These are phyloP conservation scores for Bombus pascuorum DNA, from an alignment of 1,140 invertebrate species.

Conservation along the genomic window DNA sequence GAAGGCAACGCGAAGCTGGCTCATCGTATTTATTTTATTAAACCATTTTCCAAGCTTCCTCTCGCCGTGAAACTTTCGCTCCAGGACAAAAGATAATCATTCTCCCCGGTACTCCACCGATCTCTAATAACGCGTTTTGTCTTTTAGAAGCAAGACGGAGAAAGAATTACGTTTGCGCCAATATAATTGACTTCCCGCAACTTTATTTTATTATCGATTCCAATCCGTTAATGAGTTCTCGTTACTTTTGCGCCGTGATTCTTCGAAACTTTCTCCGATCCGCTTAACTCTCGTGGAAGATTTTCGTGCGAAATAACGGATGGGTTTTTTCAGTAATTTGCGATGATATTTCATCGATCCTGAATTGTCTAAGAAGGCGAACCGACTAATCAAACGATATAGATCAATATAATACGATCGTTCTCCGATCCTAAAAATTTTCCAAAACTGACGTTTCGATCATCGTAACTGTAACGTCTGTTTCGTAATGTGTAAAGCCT, in stretches of 20 bases:
- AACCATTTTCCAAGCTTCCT: slow-evolving; percentile 72
- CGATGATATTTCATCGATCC: not conserved
- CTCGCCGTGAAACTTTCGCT: slow-evolving; percentile 70
- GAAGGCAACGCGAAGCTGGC: slow-evolving; percentile 63
- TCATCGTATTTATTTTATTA: slow-evolving; percentile 83
- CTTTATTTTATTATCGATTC: slow-evolving; percentile 45
- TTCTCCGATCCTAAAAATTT: no score
- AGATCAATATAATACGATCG: no score
- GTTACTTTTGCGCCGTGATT: not conserved
- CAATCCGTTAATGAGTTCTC: slow-evolving; percentile 19
- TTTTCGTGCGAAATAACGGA: not conserved
- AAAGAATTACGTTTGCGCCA: slow-evolving; percentile 1
- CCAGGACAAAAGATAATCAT: slow-evolving; percentile 59
- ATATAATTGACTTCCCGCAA: slow-evolving; percentile 11
- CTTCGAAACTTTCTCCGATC: not conserved
- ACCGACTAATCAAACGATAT: not conserved
- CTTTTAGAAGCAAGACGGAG: not conserved
- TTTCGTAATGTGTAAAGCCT: no score
- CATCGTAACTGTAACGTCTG: no score
- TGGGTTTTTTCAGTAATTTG: not conserved
- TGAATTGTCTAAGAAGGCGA: fast-evolving
- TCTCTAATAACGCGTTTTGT: slow-evolving; percentile 32
- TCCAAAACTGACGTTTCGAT: no score
- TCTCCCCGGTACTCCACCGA: slow-evolving; percentile 4
- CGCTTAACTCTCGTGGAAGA: not conserved